Evolutionary conservation across 2,797 vertebrate species (phyloP).

Genomic region (Spatula clypeata): DNA sequence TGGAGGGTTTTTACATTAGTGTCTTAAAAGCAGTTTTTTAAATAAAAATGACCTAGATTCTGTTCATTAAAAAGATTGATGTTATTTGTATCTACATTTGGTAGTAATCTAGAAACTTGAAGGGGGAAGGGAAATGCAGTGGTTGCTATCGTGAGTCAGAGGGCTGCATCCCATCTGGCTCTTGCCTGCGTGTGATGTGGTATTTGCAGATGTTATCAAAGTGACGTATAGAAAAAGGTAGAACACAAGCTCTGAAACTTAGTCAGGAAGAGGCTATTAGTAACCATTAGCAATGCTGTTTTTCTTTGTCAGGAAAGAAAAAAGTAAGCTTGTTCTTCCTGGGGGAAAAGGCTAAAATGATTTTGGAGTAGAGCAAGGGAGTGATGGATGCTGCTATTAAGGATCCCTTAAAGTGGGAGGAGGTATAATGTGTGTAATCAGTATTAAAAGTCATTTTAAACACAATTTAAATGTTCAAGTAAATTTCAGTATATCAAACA

Average conservation of each 20-base stretch:
- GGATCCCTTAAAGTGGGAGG: neutral
- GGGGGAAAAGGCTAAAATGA: neutral
- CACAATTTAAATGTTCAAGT: neutral
- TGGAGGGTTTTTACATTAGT: neutral
- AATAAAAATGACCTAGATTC: neutral
- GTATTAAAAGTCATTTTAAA: too few species aligned
- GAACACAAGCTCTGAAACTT: neutral
- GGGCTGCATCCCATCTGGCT: neutral
- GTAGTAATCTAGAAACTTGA: neutral
- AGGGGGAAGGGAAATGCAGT: neutral
- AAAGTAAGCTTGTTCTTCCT: neutral
- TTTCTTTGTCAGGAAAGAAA: neutral
- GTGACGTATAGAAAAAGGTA: neutral
- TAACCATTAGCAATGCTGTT: neutral
- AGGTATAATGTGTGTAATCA: neutral
- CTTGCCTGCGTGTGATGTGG: neutral
- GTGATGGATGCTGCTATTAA: neutral
- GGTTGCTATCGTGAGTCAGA: neutral
- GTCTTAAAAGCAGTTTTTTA: neutral
- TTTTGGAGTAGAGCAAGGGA: neutral
- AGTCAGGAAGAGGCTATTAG: neutral
- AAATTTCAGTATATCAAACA: neutral
- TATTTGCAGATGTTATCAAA: slow-evolving; percentile 3
- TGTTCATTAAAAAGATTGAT: neutral
- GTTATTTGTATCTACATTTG: neutral